Evolutionary conservation across 1,140 invertebrate genomes (phyloP), one percentile per base, ranked within the genome.

Genomic region (Pectinophora gossypiella): DNA sequence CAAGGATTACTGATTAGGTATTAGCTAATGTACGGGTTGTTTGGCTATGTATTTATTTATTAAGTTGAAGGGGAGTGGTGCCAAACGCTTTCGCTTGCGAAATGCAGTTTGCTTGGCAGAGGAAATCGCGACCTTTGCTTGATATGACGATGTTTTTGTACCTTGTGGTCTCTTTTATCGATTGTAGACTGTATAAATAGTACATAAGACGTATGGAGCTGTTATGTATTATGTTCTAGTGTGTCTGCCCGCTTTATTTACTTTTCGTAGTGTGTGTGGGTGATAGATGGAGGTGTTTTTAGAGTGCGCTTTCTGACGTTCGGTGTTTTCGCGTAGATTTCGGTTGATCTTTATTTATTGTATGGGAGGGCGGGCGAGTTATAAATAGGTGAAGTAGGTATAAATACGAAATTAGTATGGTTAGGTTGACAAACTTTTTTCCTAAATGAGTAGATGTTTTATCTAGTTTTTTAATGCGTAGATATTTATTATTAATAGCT

Each of bases 11-110:
- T 43, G 20, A 40, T 54, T 60, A 27, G 32, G 50, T 35, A 45
- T 53, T 45, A 49, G 40, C 43, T 51, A 42, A 16, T 48, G 40
- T 60, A 56, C 16, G 20, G 16, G 9, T 55, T 59, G 44, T 63
- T 56, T 64, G 48, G 50, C 61, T 71, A 66, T 67, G 51, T 64
- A 56, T 72, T 61, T 68, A 64, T 71, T 74, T 66, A 51, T 54
- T 53, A 71, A 68, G 65, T 67, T 61, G 56, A 65, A 64, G 60
- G 57, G 57, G 49, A 68, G 60, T 71, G 65, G 68, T 72, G 64
- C 62, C 57, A 62, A 59, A 64, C 50, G 47, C 56, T 56, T 55
- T 50, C 53, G 61, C 48, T 61, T 62, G 62, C 64, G 57, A 61
- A 61, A 65, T 55, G 54, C 62, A 63, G 19, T 13, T 45, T n/a